A percentile compares a stretch with the other conserved stretches of the same genome.
Conservation (phyloP, 2,888 invertebrate genomes). For the Augiades crinisus region DNA sequence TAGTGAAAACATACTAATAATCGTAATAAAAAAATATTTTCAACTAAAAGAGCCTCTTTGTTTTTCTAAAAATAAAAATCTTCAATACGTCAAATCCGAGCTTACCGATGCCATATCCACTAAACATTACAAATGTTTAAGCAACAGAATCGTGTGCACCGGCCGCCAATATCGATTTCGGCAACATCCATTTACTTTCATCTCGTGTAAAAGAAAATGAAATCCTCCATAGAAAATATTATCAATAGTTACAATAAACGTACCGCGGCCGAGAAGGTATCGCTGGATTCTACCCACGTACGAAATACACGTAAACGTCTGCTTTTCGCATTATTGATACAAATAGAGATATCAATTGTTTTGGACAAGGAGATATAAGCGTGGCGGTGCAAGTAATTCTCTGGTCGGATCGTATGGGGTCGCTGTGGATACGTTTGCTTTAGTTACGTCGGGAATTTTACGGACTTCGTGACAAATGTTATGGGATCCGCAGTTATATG, state of each 20-base stretch:
- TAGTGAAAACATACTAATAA: too few relatives aligned
- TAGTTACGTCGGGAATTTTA: constrained; percentile 52
- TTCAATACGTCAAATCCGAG: too few relatives aligned
- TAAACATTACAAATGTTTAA: not conserved
- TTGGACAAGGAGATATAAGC: constrained; percentile 69
- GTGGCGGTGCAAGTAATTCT: constrained; percentile 68
- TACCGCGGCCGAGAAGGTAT: constrained; percentile 42
- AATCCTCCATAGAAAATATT: constrained; percentile 42
- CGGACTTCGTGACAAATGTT: constrained; percentile 39
- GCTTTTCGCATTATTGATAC: constrained; percentile 77
- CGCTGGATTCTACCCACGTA: constrained; percentile 71
- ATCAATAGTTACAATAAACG: constrained; percentile 59
- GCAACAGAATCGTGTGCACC: not conserved
- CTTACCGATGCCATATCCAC: not conserved
- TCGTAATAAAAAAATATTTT: too few relatives aligned
- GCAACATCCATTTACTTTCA: constrained; percentile 12
- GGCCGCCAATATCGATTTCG: not conserved
- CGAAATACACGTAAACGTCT: constrained; percentile 73
- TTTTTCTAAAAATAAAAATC: too few relatives aligned
- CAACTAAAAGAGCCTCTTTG: too few relatives aligned
- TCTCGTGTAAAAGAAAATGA: constrained; percentile 30
- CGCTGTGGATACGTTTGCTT: constrained; percentile 49
- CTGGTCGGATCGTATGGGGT: constrained; percentile 51
- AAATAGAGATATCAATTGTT: constrained; percentile 81
- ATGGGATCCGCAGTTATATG: not conserved